Conservation (phyloP, 1,140 invertebrate genomes). For the Bombus superbus region DNA sequence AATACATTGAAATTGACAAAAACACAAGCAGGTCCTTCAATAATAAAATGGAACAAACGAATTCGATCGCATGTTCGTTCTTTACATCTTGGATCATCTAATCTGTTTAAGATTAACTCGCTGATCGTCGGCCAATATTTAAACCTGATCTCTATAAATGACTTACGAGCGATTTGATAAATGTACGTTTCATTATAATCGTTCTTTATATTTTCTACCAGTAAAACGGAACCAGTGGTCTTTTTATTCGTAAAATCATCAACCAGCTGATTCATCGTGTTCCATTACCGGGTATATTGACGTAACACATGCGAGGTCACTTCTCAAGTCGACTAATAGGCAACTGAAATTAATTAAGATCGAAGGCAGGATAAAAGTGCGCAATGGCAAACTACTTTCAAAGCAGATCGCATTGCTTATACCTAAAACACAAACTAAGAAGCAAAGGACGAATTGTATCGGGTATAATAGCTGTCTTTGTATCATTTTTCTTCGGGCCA, state of each 20-base stretch:
- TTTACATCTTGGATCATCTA: too few species aligned
- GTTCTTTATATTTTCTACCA: background rate
- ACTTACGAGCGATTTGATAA: background rate
- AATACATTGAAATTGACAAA: too few species aligned
- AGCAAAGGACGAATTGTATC: background rate
- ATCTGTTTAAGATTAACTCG: background rate
- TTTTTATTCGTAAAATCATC: slow-evolving; percentile 31
- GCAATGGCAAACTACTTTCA: slow-evolving; percentile 13
- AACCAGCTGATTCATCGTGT: slow-evolving; percentile 49
- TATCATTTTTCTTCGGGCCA: background rate
- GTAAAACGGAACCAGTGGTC: slow-evolving; percentile 9
- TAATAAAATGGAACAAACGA: background rate
- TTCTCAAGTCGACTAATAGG: slow-evolving; percentile 44
- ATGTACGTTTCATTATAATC: background rate
- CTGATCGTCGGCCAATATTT: background rate
- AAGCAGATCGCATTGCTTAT: background rate
- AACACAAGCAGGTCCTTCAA: too few species aligned
- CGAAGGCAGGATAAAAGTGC: slow-evolving; percentile 48
- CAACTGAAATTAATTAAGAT: slow-evolving; percentile 67
- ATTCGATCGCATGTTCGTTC: too few species aligned
- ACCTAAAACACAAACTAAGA: background rate
- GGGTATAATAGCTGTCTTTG: background rate
- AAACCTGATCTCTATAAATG: background rate
- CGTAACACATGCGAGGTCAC: slow-evolving; percentile 50
- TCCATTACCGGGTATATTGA: slow-evolving; percentile 21